Conservation (phyloP, 2,888 invertebrate species). For the Tromatobia lineatoria region DNA sequence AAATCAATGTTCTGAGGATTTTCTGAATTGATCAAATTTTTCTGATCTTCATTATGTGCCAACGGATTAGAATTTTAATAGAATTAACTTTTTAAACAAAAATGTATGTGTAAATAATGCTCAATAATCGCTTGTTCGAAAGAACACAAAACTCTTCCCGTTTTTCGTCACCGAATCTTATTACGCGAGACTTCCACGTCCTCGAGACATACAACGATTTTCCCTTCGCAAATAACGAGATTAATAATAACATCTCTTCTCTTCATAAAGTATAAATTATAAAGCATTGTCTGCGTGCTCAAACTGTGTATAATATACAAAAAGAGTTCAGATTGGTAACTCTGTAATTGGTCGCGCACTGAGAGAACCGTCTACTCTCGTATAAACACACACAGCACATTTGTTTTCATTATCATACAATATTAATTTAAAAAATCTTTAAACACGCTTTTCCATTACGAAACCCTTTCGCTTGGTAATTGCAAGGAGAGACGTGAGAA, state of each 20-base stretch:
- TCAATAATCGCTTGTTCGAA: background rate
- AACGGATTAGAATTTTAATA: too few species aligned
- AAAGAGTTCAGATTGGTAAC: slow-evolving; percentile 60
- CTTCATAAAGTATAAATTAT: slow-evolving; percentile 7
- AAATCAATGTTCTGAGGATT: too few species aligned
- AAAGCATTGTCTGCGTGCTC: slow-evolving; percentile 40
- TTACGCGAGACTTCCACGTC: slow-evolving; percentile 15
- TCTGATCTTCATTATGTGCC: too few species aligned
- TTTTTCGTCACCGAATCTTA: slow-evolving; percentile 22
- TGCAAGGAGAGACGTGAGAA: slow-evolving; percentile 38
- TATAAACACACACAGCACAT: slow-evolving; percentile 19
- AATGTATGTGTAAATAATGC: too few species aligned
- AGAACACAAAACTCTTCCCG: background rate
- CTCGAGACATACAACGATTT: slow-evolving; percentile 47
- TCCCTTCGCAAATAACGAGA: slow-evolving; percentile 32
- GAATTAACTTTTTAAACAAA: too few species aligned
- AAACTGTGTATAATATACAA: slow-evolving; percentile 33
- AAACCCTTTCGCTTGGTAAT: slow-evolving; percentile 15
- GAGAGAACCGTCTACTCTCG: slow-evolving; percentile 52
- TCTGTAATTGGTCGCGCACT: slow-evolving; percentile 51
- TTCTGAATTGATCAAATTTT: too few species aligned
- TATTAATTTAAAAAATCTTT: background rate
- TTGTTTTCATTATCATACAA: slow-evolving; percentile 2
- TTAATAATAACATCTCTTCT: slow-evolving; percentile 33
- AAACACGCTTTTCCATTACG: slow-evolving; percentile 13